Percentiles rank a stretch among this genome's conserved stretches.
Evolutionary conservation across 23 tunicate genomes (phyloP).

Genomic region (Styela clava): DNA sequence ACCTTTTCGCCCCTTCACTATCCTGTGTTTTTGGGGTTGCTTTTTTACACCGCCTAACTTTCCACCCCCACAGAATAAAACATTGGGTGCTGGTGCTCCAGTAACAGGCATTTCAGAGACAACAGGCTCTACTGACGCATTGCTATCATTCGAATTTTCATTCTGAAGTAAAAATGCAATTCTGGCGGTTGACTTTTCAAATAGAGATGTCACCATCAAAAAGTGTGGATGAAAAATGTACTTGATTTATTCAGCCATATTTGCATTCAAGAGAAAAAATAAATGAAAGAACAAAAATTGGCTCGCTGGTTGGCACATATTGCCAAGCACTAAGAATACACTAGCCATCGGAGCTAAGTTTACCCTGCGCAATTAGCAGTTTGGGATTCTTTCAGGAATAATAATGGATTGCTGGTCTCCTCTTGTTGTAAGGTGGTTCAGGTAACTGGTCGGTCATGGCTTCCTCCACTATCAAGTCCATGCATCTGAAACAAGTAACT

Average conservation of each 20-base stretch:
- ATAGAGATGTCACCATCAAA: neutral
- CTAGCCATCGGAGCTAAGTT: too few relatives aligned
- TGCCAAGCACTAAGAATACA: too few relatives aligned
- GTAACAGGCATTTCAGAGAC: neutral
- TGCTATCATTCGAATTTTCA: conserved; percentile 23
- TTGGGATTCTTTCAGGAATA: too few relatives aligned
- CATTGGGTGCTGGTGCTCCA: neutral
- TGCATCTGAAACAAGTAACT: too few relatives aligned
- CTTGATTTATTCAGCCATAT: neutral
- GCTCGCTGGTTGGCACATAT: too few relatives aligned
- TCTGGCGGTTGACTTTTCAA: neutral
- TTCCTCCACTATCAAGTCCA: too few relatives aligned
- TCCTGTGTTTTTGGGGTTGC: neutral
- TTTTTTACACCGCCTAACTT: neutral
- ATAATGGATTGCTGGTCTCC: too few relatives aligned
- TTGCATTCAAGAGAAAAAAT: too few relatives aligned
- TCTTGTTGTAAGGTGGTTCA: too few relatives aligned
- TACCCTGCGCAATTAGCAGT: too few relatives aligned
- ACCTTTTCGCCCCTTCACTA: neutral
- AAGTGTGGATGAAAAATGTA: neutral
- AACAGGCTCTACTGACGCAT: neutral
- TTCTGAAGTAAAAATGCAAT: conserved; percentile 9
- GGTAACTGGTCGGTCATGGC: too few relatives aligned
- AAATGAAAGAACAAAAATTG: too few relatives aligned
- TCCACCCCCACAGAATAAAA: neutral